These are phyloP conservation scores for Trematomus bernacchii DNA, from an alignment of 2,797 vertebrate species.

Conservation along the genomic window DNA sequence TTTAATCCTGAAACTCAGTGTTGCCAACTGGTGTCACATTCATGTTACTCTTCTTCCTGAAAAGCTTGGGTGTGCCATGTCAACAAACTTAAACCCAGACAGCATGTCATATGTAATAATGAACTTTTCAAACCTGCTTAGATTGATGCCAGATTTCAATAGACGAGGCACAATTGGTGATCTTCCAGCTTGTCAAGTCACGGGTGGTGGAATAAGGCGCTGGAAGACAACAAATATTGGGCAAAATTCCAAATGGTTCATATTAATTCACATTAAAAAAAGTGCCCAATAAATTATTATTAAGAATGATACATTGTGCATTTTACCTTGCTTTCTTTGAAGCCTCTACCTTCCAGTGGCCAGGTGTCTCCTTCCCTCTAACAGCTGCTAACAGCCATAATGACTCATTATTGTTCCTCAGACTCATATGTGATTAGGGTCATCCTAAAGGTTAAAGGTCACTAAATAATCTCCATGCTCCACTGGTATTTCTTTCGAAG, in stretches of 20 bases:
- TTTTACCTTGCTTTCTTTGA: neutral
- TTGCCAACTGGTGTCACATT: too few species aligned
- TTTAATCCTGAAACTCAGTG: too few species aligned
- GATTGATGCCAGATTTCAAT: slow-evolving; percentile 13
- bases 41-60: too few species aligned
- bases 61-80: too few species aligned
- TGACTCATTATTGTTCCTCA: slow-evolving; percentile 50
- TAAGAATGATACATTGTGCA: too few species aligned
- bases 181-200: neutral
- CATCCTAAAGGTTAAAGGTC: slow-evolving; percentile 49
- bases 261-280: too few species aligned
- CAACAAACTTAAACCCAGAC: too few species aligned
- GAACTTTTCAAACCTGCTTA: slow-evolving; percentile 4
- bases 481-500: slow-evolving; percentile 20
- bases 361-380: neutral
- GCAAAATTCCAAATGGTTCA: too few species aligned
- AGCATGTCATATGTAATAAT: slow-evolving; percentile 11
- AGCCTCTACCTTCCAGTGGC: neutral
- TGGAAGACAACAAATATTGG: too few species aligned
- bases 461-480: slow-evolving; percentile 36
- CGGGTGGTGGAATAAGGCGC: too few species aligned
- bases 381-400: slow-evolving; percentile 41
- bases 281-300: too few species aligned
- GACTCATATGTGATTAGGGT: slow-evolving; percentile 55
- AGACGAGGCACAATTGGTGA: slow-evolving; percentile 1